Conservation (phyloP, 2,888 invertebrate species). For the Campoletis raptor region DNA sequence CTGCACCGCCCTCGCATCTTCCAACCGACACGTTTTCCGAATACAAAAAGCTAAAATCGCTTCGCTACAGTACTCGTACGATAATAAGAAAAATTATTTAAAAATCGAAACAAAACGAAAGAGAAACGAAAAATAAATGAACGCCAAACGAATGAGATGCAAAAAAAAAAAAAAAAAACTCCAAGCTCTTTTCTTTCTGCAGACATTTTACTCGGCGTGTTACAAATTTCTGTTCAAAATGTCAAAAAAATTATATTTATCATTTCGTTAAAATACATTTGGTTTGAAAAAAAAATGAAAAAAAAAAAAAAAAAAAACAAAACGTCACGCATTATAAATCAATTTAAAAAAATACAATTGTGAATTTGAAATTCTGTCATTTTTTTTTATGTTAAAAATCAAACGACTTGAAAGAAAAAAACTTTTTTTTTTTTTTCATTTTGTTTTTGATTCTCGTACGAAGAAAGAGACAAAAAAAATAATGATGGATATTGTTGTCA, state of each 20-base stretch:
- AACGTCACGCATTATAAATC: no score
- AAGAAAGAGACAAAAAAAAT: conserved; percentile 27
- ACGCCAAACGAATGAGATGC: background rate
- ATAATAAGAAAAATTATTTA: conserved; percentile 14
- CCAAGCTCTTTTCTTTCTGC: background rate
- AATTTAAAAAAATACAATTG: no score
- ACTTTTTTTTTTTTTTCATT: conserved; percentile 35
- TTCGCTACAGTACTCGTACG: conserved; percentile 28
- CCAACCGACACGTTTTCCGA: conserved; percentile 77
- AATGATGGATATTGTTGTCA: conserved; percentile 44
- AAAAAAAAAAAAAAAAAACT: background rate
- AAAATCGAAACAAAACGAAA: background rate
- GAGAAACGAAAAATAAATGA: background rate
- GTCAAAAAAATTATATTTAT: no score
- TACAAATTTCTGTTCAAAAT: no score
- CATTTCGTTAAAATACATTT: no score
- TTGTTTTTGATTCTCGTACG: background rate
- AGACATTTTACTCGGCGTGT: background rate
- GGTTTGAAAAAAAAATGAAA: no score
- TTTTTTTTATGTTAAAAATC: background rate
- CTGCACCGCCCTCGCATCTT: conserved; percentile 81
- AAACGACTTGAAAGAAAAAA: conserved; percentile 27
- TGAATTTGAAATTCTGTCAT: background rate
- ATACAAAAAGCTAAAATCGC: conserved; percentile 76
- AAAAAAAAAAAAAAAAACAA: no score